Evolutionary conservation across 2,888 invertebrate species (phyloP).

Genomic region (Netelia virgata): DNA sequence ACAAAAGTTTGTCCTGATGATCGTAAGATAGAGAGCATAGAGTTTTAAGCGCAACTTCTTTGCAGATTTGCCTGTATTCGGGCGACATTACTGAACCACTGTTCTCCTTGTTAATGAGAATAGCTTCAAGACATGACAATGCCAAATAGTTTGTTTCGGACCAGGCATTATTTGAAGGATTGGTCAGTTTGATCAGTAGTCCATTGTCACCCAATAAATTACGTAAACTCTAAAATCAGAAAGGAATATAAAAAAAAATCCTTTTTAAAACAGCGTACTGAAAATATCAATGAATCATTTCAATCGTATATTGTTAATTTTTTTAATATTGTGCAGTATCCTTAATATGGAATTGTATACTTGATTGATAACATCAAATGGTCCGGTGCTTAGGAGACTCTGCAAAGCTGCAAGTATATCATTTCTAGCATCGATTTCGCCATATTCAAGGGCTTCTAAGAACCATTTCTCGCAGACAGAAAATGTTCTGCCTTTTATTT

Average conservation of each 20-base stretch:
- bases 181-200: slow-evolving; percentile 72
- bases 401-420: slow-evolving; percentile 75
- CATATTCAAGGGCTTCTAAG: slow-evolving; percentile 74
- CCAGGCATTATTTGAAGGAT: slow-evolving; percentile 71
- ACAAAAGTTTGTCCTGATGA: slow-evolving; percentile 69
- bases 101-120: slow-evolving; percentile 74
- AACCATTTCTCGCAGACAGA: slow-evolving; percentile 77
- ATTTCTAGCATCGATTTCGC: slow-evolving; percentile 66
- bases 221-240: slow-evolving; percentile 73
- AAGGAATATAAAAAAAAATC: no score
- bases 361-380: slow-evolving; percentile 73
- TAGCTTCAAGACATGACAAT: slow-evolving; percentile 78
- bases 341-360: slow-evolving; percentile 67
- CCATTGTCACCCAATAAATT: slow-evolving; percentile 75
- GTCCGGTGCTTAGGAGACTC: slow-evolving; percentile 73
- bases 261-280: slow-evolving; percentile 5
- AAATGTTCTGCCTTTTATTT: slow-evolving; percentile 75
- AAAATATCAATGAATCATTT: slow-evolving; percentile 8
- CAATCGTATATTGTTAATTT: slow-evolving; percentile 22
- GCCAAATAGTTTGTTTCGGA: slow-evolving; percentile 77
- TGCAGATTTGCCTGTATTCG: slow-evolving; percentile 73
- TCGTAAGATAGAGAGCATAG: slow-evolving; percentile 70
- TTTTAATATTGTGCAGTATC: neutral
- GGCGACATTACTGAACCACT: slow-evolving; percentile 66
- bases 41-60: slow-evolving; percentile 72